Evolutionary conservation across 2,797 vertebrate genomes (phyloP).

Genomic region (Petrocephalus schoutedeni): DNA sequence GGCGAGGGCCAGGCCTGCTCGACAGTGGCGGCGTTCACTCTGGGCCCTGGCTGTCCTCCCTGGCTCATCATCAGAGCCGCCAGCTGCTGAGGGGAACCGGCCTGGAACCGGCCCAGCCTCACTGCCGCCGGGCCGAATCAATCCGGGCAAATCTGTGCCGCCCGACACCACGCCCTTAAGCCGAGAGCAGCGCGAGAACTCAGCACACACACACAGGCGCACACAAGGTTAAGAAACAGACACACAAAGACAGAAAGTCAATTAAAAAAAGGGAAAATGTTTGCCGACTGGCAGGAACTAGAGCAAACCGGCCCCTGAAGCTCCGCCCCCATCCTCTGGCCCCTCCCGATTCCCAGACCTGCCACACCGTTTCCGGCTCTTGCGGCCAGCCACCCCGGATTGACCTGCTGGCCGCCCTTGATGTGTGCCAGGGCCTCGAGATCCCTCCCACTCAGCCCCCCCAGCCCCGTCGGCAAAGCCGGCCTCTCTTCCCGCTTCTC

Average conservation of each 20-base stretch:
- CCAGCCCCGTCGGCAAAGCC: background rate
- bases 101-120: background rate
- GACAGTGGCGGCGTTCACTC: background rate
- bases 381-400: background rate
- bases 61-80: background rate
- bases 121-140: background rate
- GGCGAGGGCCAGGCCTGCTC: background rate
- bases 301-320: constrained; percentile 14
- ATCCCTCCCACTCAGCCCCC: background rate
- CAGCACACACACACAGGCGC: background rate
- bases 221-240: background rate
- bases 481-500: background rate
- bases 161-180: background rate
- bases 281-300: constrained; percentile 20
- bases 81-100: background rate
- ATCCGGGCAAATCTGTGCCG: background rate
- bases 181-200: background rate
- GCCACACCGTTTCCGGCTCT: background rate
- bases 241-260: background rate
- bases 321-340: background rate
- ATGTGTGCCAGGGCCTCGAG: background rate
- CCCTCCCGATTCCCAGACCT: background rate
- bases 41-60: background rate
- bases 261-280: background rate
- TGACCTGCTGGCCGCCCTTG: background rate